Evolutionary conservation across 2,113 vertebrate species (phyloP).

Genomic region (Puma concolor): DNA sequence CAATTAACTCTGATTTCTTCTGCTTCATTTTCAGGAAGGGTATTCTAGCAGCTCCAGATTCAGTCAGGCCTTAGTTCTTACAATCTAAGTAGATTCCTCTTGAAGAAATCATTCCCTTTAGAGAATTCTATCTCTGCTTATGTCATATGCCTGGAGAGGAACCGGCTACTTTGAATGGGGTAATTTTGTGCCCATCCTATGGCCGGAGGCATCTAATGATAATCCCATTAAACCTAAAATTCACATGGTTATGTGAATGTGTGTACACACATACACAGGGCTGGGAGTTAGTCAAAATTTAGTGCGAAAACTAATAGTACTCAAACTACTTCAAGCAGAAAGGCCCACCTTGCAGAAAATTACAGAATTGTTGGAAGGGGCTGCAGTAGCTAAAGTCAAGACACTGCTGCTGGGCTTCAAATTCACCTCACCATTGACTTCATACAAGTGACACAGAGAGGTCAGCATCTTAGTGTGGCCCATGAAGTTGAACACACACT

Average conservation of each 20-base stretch:
- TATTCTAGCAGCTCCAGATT: background rate
- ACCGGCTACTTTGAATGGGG: background rate
- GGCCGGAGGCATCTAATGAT: background rate
- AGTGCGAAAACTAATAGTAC: background rate
- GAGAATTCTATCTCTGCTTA: background rate
- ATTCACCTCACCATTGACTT: background rate
- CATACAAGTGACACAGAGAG: background rate
- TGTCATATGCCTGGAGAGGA: background rate
- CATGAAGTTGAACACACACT: background rate
- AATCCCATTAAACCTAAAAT: background rate
- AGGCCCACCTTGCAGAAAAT: background rate
- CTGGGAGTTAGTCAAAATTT: background rate
- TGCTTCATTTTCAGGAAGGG: background rate
- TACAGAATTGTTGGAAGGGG: background rate
- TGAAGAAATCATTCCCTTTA: background rate
- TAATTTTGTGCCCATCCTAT: background rate
- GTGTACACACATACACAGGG: background rate
- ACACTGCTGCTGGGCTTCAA: background rate
- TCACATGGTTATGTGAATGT: background rate
- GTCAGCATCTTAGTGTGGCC: background rate
- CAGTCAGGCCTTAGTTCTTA: background rate
- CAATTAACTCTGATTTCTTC: background rate
- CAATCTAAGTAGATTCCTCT: background rate
- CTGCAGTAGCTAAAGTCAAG: background rate
- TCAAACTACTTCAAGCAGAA: background rate